Base-by-base conservation (phyloP, 2,888 invertebrate species). In the Gibbula magus region DNA sequence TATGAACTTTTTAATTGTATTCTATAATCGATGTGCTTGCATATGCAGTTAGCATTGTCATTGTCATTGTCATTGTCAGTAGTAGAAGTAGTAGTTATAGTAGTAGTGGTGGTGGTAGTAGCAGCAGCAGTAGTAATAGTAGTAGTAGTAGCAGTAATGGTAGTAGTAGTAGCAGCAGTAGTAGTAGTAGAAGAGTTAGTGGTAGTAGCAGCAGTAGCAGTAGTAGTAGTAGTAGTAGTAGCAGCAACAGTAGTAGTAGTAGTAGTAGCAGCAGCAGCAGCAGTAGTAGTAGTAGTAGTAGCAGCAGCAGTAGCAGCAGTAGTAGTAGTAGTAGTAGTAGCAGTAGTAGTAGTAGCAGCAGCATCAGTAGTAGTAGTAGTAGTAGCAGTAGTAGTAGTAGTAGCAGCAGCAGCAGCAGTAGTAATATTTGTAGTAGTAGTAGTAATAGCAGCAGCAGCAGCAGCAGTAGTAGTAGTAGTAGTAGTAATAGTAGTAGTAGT, bases 221-320 rank as follows among this genome's bases (percentile, higher is more conserved):
- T 35, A n/a, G 85, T 13, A 81, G 81, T n/a, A 13, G 35, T 29
- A 35, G 56, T 29, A 77, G 56, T 56, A 77, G 56, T 56, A 77
- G 77, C 56, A 54, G 66, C 61, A 61, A 39, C 3, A 77, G 77
- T 66, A 2, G 66, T 25, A 35, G 61, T 66, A 77, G 77, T 77
- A 61, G 77, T 66, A 61, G 54, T n/a, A 77, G 77, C 35, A 35
- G 66, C 1, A 29, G 61, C 35, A 56, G 32, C 56, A 77, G 56
- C 32, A 56, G 77, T 56, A 66, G 66, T 18, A 70, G 70, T 53
- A 53, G 54, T 25, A 54, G 61, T 56, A 1, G 45, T 45, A 22
- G 25, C 22, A 18, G 39, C 18, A 2, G 70, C 13, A 3, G 32
- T 10, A 70, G 70, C 35, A 32, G 70, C 10, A 70, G 35, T 20